Percentiles rank a stretch among this genome's conserved stretches.
These are phyloP conservation scores for Manis javanica DNA, from an alignment of 2,797 vertebrate genomes.

Conservation along the genomic window DNA sequence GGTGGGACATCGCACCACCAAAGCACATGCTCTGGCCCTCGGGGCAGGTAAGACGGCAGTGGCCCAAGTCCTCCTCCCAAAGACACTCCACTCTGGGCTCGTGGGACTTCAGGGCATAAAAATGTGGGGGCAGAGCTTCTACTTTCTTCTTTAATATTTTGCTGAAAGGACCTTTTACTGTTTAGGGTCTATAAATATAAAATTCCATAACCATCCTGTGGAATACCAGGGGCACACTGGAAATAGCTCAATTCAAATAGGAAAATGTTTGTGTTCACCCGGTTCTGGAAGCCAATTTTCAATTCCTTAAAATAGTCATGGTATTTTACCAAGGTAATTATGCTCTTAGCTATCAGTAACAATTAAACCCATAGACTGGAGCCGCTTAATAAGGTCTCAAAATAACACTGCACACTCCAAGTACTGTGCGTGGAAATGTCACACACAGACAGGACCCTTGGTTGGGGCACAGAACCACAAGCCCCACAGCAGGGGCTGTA, in stretches of 20 bases:
- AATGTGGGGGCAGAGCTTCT: background rate
- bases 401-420: slow-evolving; percentile 83
- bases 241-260: slow-evolving; percentile 82
- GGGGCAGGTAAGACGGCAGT: background rate
- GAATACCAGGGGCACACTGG: slow-evolving; percentile 50
- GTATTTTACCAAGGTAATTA: slow-evolving; percentile 90
- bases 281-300: slow-evolving; percentile 86
- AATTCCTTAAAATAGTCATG: slow-evolving; percentile 90
- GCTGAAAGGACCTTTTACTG: slow-evolving; percentile 45
- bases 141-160: background rate
- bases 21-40: background rate
- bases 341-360: slow-evolving; percentile 89
- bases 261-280: slow-evolving; percentile 85
- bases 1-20: background rate
- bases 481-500: slow-evolving; percentile 38
- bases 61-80: background rate
- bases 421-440: slow-evolving; percentile 84
- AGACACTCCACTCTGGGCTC: background rate
- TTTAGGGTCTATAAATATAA: slow-evolving; percentile 65
- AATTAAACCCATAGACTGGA: slow-evolving; percentile 88
- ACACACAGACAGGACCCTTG: slow-evolving; percentile 78
- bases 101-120: background rate
- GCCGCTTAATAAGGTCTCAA: slow-evolving; percentile 87
- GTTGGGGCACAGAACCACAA: slow-evolving; percentile 57
- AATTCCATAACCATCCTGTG: slow-evolving; percentile 58